Evolutionary conservation across 2,888 invertebrate species (phyloP), one percentile per base, ranked within the genome.

Genomic region (Notodonta dromedarius): DNA sequence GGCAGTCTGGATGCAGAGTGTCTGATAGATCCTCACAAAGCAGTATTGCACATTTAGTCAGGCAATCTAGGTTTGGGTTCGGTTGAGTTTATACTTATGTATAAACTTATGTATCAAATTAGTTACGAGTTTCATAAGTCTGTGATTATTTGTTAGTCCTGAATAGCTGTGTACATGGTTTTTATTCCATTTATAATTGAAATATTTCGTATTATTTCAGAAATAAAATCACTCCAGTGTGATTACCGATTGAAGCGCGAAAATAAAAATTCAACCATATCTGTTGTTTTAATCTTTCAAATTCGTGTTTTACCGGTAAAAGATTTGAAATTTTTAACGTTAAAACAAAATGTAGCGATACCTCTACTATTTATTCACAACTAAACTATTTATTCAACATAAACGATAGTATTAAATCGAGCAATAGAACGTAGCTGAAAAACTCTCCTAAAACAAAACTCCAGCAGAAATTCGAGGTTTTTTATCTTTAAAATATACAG

Each of bases 401-500:
- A 32, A 52, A 52, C 35, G 32, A 16, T 16, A 16, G 5, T 6
- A 35, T 3, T 52, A 35, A 52, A 52, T 35, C 52, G 52, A 51
- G 24, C 51, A 51, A 24, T 11, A 2, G 51, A 51, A 51, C 24
- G 14, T 24, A 8, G 32, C 32, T 13, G 7, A 24, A 14, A 52
- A 4, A 32, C 24, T 12, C 35, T 52, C 11, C 52, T 13, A 35
- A 35, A 52, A 52, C 24, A 39, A 39, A 52, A 52, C 12, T 32
- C 13, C 8, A 39, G 51, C 53, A 5, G 13, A 53, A 35, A 35
- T 39, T 39, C 54, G n/a, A 11, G 8, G 6, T 39, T 35, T 39
- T 54, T 54, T 54, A 39, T 54, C 39, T 8, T 6, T 39, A 54
- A 35, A 53, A 53, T 16, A 35, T n/a, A 54, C 54, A 39, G 54